Percentiles rank a stretch among this genome's conserved stretches.
These are phyloP conservation scores for Myotis brandtii DNA, from an alignment of 2,113 vertebrate species.

Conservation along the genomic window DNA sequence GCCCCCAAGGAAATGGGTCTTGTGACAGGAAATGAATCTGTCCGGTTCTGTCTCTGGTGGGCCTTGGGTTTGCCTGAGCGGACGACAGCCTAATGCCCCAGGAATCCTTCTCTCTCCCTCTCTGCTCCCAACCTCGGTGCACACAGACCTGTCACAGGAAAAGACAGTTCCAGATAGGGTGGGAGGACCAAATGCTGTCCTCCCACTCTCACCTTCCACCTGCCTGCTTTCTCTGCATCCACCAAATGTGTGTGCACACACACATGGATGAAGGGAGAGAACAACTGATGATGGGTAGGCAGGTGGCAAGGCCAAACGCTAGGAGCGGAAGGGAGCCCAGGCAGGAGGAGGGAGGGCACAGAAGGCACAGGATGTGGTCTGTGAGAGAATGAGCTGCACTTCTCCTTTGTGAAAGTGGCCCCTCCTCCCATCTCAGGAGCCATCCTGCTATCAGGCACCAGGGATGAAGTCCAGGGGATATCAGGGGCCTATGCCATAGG, in stretches of 20 bases:
- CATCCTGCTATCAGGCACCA: not conserved
- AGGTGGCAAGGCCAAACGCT: not conserved
- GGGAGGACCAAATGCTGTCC: not conserved
- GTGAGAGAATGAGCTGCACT: constrained; percentile 69
- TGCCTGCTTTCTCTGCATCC: not conserved
- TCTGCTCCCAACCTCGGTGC: not conserved
- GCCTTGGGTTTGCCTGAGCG: not conserved
- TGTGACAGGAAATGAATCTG: constrained; percentile 71
- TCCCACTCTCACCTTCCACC: not conserved
- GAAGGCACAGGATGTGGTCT: constrained; percentile 79
- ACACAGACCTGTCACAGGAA: not conserved
- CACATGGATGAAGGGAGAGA: not conserved
- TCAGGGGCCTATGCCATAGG: not conserved
- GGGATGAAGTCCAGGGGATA: not conserved
- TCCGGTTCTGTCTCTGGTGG: constrained; percentile 1
- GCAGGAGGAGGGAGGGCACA: constrained; percentile 62
- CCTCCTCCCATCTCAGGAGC: constrained; percentile 53
- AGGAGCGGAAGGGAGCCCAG: constrained; percentile 59
- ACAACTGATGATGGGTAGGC: not conserved
- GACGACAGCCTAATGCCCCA: not conserved
- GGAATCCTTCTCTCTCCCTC: not conserved
- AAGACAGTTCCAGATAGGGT: not conserved
- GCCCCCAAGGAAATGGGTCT: constrained; percentile 63
- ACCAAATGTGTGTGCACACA: not conserved
- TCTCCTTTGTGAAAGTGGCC: constrained; percentile 73